Evolutionary conservation across 2,888 invertebrate species (phyloP), one percentile per base, ranked within the genome.

Genomic region (Erynnis tages): DNA sequence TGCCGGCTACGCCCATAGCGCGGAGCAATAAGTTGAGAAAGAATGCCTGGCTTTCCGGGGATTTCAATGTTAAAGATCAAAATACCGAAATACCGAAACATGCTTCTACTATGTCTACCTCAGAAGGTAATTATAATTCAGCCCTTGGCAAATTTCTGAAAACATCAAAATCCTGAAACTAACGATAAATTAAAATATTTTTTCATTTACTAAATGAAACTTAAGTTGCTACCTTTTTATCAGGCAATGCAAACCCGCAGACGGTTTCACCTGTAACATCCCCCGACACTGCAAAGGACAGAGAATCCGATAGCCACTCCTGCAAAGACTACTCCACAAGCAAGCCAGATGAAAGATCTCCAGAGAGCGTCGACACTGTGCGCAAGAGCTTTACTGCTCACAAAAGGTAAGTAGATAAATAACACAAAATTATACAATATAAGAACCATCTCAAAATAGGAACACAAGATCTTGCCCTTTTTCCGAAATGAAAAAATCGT

Each of bases 31-130:
- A 91, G 60, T 67, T 91, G 57, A 81, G 91, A 57, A 89, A 85
- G 57, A 90, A 90, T 52, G 91, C 91, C 5, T 91, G 91, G 91
- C 70, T 91, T 1, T 88, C 91, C 1, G 90, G 90, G 6, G 87
- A 88, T 37, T 55, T 84, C 25, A 68, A 63, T 32, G 56, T 62
- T 0, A 64, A 61, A 2, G 71, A 70, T 6, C 63, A 59, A 6
- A 67, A 58, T 14, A 29, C 23, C 10, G 57, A 58, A 2, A 53
- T 47, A 19, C 29, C 41, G 0, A 52, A 53, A 30, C 38, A 53
- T 29, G 37, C 40, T 10, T 47, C 45, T 1, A 13, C 29, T 4
- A 48, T 54, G 34, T 47, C 56, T 7, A 53, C 41, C 30, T 45
- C 32, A 16, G 54, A 55, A 53, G 62, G 62, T 62, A 57, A 35